These are phyloP conservation scores for Proteles cristata DNA, from an alignment of 2,113 vertebrate genomes.

Conservation along the genomic window DNA sequence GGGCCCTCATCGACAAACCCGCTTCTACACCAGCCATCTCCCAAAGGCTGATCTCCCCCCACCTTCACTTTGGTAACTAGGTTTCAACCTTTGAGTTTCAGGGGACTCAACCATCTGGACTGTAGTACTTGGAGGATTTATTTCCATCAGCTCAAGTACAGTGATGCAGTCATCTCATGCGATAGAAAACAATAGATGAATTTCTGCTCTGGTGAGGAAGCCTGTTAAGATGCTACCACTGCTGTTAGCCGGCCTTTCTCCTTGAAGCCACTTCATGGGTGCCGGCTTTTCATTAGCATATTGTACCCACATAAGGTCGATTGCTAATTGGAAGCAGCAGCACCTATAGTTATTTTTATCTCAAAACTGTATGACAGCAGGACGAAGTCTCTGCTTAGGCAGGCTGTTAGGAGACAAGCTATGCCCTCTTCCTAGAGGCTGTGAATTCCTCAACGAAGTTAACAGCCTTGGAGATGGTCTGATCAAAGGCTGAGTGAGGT, in stretches of 20 bases:
- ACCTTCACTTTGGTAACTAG: background rate
- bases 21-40: background rate
- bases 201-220: background rate
- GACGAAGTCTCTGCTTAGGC: background rate
- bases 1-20: background rate
- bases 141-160: background rate
- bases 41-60: background rate
- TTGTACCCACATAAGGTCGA: constrained; percentile 1
- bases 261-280: background rate
- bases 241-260: background rate
- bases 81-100: background rate
- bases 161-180: background rate
- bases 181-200: background rate
- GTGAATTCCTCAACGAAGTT: background rate
- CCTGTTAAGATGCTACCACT: background rate
- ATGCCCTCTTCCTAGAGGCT: background rate
- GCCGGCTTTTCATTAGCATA: background rate
- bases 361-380: background rate
- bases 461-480: background rate
- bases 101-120: background rate
- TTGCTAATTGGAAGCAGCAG: background rate
- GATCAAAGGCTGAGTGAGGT: background rate
- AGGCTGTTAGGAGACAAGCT: background rate
- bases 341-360: constrained; percentile 7
- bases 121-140: background rate